Conservation (phyloP, 2,888 invertebrate species). For the Torymus texanus region DNA sequence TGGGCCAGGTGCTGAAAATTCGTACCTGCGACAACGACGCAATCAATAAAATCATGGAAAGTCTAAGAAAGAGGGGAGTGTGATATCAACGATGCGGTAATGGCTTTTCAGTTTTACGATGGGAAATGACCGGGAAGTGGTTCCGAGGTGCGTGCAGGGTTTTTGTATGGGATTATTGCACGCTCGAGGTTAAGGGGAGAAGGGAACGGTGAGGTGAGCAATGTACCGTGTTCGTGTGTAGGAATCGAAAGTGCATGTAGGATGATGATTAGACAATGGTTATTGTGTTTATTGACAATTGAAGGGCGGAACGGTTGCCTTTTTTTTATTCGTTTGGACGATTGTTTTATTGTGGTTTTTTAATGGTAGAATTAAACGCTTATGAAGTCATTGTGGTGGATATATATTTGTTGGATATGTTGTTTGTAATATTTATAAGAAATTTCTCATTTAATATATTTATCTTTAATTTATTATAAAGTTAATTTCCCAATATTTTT, state of each 20-base stretch:
- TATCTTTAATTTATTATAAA: neutral
- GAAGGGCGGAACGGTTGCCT: too few relatives aligned
- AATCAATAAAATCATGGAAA: conserved; percentile 44
- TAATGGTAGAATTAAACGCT: too few relatives aligned
- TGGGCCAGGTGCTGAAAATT: conserved; percentile 56
- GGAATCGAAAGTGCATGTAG: neutral
- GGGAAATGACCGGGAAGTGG: conserved; percentile 27
- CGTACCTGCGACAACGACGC: conserved; percentile 39
- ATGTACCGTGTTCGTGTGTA: too few relatives aligned
- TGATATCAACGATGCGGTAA: conserved; percentile 11
- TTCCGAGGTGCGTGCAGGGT: neutral
- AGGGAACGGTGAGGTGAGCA: too few relatives aligned
- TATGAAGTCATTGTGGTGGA: too few relatives aligned
- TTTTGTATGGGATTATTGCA: too few relatives aligned
- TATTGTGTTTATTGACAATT: neutral
- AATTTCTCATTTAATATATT: neutral
- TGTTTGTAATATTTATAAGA: too few relatives aligned
- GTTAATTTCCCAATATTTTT: too few relatives aligned
- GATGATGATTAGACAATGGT: neutral
- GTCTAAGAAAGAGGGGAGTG: neutral
- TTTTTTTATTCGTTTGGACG: too few relatives aligned
- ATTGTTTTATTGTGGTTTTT: too few relatives aligned
- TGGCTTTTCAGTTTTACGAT: conserved; percentile 44
- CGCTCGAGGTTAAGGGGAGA: too few relatives aligned
- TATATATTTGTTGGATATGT: too few relatives aligned